phyloP scores from a whole-genome alignment of 2,888 invertebrate genomes.

The Callimorpha dominula region DNA sequence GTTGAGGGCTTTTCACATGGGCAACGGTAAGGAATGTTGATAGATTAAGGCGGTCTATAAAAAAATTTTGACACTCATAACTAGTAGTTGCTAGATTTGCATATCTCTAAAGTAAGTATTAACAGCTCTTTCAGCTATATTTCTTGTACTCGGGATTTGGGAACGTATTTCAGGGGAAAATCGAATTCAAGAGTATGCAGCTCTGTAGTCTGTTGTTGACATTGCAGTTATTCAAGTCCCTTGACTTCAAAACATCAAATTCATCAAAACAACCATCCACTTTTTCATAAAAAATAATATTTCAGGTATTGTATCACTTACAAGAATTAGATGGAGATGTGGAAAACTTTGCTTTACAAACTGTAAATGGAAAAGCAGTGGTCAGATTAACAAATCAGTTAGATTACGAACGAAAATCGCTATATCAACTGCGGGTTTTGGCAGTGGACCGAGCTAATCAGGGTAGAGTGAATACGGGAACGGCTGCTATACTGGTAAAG shows the following conservation, averaged over 20 bases:
- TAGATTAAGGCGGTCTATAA: background rate
- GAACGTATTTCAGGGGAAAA: background rate
- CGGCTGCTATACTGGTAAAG: slow-evolving; percentile 94
- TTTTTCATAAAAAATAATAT: slow-evolving; percentile 23
- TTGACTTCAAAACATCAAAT: background rate
- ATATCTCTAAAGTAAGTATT: background rate
- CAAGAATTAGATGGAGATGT: slow-evolving; percentile 93
- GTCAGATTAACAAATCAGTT: slow-evolving; percentile 91
- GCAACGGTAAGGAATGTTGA: background rate
- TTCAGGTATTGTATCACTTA: slow-evolving; percentile 92
- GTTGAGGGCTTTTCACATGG: background rate
- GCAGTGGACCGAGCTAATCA: slow-evolving; percentile 95
- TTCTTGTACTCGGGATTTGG: background rate
- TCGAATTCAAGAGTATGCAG: background rate
- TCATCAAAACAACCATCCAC: background rate
- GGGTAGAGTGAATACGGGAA: slow-evolving; percentile 94
- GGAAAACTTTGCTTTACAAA: slow-evolving; percentile 92
- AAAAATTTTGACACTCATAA: background rate
- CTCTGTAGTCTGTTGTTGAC: background rate
- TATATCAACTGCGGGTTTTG: slow-evolving; percentile 94
- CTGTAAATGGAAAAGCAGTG: slow-evolving; percentile 94
- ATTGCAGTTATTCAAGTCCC: background rate
- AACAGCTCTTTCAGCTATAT: background rate
- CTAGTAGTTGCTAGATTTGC: background rate
- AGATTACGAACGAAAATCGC: slow-evolving; percentile 95